Base-by-base conservation (phyloP, 2,113 vertebrate species). In the Corythaeola cristata region DNA sequence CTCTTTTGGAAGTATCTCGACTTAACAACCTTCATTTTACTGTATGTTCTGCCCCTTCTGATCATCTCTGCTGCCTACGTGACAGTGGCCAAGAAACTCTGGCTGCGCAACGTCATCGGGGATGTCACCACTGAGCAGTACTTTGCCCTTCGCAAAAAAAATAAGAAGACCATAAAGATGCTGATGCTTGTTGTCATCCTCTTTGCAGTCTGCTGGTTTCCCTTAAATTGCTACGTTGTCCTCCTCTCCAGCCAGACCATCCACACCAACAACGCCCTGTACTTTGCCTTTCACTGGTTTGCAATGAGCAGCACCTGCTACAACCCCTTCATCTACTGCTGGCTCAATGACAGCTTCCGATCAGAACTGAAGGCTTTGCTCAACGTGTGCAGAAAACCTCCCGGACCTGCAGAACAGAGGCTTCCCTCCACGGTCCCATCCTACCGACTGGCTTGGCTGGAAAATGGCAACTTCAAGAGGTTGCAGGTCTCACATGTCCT, bases 291-390 rank as follows among this genome's bases (percentile, higher is more conserved):
- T 95, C 99, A 99, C 96, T 99, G 99, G 99, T 97, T 99, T 6
- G 99, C 99, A 23, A 99, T 98, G 98, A 99, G 99, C 97, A 99
- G 99, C 95, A 99, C 99, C 64, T 99, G 99, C 97, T 99, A 99
- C 97, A 99, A 99, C 94, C 99, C 99, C 19, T 99, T 99, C 97
- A 99, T 99, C 96, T 99, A 99, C 97, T 99, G 99, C 97, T 99
- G 99, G 97, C 98, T 99, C 78, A 99, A 99, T 1, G 99, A 99
- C 88, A 98, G 98, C 93, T 99, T 99, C 96, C 97, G 99, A 49
- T 97, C 98, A 0, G 99, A 99, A 69, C 98, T 99, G 10, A 98
- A 98, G 92, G 98, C 98, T 18, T 97, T 99, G 78, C 91, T 99
- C 55, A 95, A 90, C 86, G 84, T 99, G 85, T 99, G 98, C 97